These are phyloP conservation scores for Drosophila longiperda DNA, from an alignment of 2,888 invertebrate genomes.

Conservation along the genomic window DNA sequence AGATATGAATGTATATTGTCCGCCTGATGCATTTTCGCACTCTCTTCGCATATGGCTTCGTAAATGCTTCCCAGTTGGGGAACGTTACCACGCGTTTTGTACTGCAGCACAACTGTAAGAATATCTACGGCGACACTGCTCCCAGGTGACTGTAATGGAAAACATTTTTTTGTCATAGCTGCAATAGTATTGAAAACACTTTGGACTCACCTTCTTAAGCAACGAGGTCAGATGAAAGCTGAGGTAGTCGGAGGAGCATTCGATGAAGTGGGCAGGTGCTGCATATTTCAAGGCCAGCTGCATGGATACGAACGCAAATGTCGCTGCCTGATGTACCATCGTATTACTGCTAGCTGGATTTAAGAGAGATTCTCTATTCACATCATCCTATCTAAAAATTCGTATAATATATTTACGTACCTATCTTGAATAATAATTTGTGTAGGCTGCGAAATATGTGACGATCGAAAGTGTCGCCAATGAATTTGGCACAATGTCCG, in stretches of 20 bases:
- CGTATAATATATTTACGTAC: constrained; percentile 82
- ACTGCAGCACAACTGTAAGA: constrained; percentile 89
- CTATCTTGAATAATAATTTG: constrained; percentile 89
- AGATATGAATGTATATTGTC: constrained; percentile 88
- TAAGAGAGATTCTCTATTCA: background rate
- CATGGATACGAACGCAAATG: constrained; percentile 87
- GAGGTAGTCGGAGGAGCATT: constrained; percentile 90
- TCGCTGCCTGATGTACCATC: constrained; percentile 88
- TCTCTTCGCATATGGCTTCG: constrained; percentile 87
- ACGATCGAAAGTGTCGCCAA: constrained; percentile 86
- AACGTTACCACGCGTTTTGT: constrained; percentile 88
- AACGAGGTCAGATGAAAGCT: constrained; percentile 89
- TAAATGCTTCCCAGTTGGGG: constrained; percentile 89
- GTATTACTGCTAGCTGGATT: constrained; percentile 88
- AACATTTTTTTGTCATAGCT: background rate
- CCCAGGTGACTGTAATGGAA: constrained; percentile 76
- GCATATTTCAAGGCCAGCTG: constrained; percentile 87
- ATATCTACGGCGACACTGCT: constrained; percentile 90
- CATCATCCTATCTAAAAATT: background rate
- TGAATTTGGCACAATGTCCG: constrained; percentile 87
- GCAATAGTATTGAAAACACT: background rate
- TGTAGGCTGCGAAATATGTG: constrained; percentile 89
- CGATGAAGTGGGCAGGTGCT: constrained; percentile 87
- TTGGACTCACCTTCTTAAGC: constrained; percentile 86
- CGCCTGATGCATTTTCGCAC: constrained; percentile 85